Percentiles rank a stretch among this genome's conserved stretches.
These are phyloP conservation scores for Platyscapa corneri DNA, from an alignment of 1,140 invertebrate species.

Conservation along the genomic window DNA sequence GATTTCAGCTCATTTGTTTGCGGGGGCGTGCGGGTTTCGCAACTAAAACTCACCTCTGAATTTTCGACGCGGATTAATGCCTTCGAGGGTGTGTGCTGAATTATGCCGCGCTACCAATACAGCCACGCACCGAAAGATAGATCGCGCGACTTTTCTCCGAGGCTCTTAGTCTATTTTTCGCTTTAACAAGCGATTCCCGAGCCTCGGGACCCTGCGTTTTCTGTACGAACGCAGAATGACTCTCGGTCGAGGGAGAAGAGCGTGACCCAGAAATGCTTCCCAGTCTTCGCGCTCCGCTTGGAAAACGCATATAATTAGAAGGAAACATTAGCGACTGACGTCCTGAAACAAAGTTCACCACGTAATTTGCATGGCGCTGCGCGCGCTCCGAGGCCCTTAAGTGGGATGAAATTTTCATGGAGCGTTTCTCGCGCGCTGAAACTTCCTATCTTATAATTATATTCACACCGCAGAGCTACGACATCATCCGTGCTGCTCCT, in stretches of 20 bases:
- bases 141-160: too few relatives aligned
- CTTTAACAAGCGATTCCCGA: not conserved
- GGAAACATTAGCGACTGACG: slow-evolving; percentile 42
- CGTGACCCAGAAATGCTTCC: not conserved
- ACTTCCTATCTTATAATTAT: slow-evolving; percentile 50
- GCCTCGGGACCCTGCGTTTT: too few relatives aligned
- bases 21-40: not conserved
- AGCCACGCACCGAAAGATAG: too few relatives aligned
- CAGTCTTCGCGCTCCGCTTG: not conserved
- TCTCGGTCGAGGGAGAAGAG: too few relatives aligned
- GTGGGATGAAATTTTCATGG: slow-evolving; percentile 53
- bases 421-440: slow-evolving; percentile 1
- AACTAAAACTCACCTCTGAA: slow-evolving; percentile 25
- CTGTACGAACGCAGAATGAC: too few relatives aligned
- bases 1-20: slow-evolving; percentile 20
- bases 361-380: slow-evolving; percentile 44
- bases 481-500: not conserved
- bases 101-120: too few relatives aligned
- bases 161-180: not conserved
- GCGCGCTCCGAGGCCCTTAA: slow-evolving; percentile 26
- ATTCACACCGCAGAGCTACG: slow-evolving; percentile 37
- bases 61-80: slow-evolving; percentile 34
- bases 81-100: not conserved
- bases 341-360: slow-evolving; percentile 50
- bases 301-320: slow-evolving; percentile 49